Conservation (phyloP, 2,797 vertebrate genomes). For the Eurystomus glaucurus region DNA sequence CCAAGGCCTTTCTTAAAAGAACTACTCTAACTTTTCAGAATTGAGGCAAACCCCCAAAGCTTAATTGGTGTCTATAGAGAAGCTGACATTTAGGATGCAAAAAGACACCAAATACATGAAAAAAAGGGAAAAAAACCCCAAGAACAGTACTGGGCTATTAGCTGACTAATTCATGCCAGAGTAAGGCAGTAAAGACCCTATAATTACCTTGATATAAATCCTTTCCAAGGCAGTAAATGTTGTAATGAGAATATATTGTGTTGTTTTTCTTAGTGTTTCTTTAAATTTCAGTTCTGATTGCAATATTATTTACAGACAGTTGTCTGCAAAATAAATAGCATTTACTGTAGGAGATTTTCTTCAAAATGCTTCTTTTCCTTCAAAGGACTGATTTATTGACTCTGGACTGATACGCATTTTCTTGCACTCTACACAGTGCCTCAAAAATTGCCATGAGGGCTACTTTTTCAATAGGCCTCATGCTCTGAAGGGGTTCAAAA, state of each 20-base stretch:
- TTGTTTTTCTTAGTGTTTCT: background rate
- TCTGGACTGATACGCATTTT: constrained; percentile 5
- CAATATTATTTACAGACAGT: background rate
- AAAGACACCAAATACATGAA: background rate
- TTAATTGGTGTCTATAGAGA: constrained; percentile 36
- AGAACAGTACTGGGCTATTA: constrained; percentile 2
- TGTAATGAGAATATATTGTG: constrained; percentile 1
- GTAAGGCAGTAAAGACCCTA: background rate
- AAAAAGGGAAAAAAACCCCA: background rate
- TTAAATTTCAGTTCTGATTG: background rate
- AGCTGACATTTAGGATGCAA: background rate
- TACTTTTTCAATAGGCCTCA: background rate
- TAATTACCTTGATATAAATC: constrained; percentile 20
- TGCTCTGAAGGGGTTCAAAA: background rate
- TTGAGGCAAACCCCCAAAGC: background rate
- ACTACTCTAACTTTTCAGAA: background rate
- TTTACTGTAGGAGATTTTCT: constrained; percentile 6
- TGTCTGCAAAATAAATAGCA: constrained; percentile 40
- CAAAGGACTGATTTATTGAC: constrained; percentile 34
- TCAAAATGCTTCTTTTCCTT: background rate
- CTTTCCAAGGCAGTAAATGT: background rate
- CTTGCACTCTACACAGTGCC: background rate
- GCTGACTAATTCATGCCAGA: background rate
- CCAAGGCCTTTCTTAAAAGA: background rate
- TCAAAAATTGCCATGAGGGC: background rate